Evolutionary conservation across 1,140 invertebrate genomes (phyloP).

Genomic region (Pseudoatta argentina): DNA sequence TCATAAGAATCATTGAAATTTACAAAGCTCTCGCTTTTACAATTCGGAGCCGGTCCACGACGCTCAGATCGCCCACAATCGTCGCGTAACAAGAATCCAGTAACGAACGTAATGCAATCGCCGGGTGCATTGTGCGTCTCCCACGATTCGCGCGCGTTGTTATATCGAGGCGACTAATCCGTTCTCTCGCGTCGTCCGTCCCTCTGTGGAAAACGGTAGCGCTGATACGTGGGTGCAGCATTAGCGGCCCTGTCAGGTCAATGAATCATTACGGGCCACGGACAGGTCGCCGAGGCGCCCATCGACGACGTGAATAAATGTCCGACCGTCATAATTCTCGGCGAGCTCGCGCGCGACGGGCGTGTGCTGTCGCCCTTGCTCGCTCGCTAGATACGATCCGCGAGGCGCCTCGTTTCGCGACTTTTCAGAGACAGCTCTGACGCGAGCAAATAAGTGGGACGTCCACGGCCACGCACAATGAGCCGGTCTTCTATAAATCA

Average conservation of each 20-base stretch:
- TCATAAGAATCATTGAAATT: not conserved
- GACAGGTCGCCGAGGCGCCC: conserved; percentile 74
- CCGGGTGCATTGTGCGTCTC: conserved; percentile 54
- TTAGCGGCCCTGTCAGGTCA: conserved; percentile 74
- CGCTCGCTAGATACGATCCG: conserved; percentile 1
- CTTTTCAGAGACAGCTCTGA: conserved; percentile 60
- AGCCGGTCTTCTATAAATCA: conserved; percentile 67
- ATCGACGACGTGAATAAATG: conserved; percentile 78
- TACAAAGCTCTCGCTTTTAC: not conserved
- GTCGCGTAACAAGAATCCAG: conserved; percentile 44
- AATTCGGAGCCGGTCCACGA: not conserved
- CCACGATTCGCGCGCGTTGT: conserved; percentile 45
- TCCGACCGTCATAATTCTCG: conserved; percentile 76
- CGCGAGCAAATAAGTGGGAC: conserved; percentile 68
- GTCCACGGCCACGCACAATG: conserved; percentile 59
- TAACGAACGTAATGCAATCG: conserved; percentile 50
- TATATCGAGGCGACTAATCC: conserved; percentile 43
- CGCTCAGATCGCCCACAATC: conserved; percentile 41
- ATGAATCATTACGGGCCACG: conserved; percentile 77
- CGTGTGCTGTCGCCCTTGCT: conserved; percentile 55
- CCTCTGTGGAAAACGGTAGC: conserved; percentile 73
- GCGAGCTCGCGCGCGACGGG: conserved; percentile 34
- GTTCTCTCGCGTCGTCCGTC: conserved; percentile 35
- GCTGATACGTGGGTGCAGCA: conserved; percentile 74
- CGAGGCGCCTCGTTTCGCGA: conserved; percentile 66